Conservation (phyloP, 2,888 invertebrate genomes). For the Epirrhoe alternata region DNA sequence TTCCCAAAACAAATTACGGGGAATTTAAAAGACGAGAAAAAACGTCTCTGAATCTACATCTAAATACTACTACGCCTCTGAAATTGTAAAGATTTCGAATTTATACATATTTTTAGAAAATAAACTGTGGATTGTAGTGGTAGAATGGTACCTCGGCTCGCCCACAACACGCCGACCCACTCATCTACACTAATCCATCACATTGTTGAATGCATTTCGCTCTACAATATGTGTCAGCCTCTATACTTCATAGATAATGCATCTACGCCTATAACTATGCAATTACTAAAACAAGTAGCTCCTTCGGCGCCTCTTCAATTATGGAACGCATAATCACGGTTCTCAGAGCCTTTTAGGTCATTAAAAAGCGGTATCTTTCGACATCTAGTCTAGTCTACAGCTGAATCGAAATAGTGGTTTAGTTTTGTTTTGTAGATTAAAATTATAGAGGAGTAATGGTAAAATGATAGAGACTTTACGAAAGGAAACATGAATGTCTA, state of each 20-base stretch:
- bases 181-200: slow-evolving; percentile 11
- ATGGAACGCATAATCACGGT: slow-evolving; percentile 51
- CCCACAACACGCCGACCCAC: background rate
- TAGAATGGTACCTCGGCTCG: background rate
- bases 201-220: slow-evolving; percentile 16
- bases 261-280: slow-evolving; percentile 38
- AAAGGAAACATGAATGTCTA: slow-evolving; percentile 2
- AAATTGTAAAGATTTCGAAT: background rate
- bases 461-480: slow-evolving; percentile 7
- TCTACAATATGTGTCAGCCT: slow-evolving; percentile 10
- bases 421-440: slow-evolving; percentile 25
- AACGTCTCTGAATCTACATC: no score
- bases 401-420: slow-evolving; percentile 19
- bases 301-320: slow-evolving; percentile 52
- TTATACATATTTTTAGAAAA: background rate
- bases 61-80: no score
- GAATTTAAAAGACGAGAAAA: no score
- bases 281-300: slow-evolving; percentile 47
- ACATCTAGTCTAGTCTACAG: slow-evolving; percentile 39
- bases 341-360: slow-evolving; percentile 45
- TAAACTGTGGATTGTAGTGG: background rate
- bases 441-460: slow-evolving; percentile 13
- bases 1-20: no score
- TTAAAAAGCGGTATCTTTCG: slow-evolving; percentile 49
- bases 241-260: slow-evolving; percentile 38